Conservation (phyloP, 2,797 vertebrate species). For the Spinus olivaceus region DNA sequence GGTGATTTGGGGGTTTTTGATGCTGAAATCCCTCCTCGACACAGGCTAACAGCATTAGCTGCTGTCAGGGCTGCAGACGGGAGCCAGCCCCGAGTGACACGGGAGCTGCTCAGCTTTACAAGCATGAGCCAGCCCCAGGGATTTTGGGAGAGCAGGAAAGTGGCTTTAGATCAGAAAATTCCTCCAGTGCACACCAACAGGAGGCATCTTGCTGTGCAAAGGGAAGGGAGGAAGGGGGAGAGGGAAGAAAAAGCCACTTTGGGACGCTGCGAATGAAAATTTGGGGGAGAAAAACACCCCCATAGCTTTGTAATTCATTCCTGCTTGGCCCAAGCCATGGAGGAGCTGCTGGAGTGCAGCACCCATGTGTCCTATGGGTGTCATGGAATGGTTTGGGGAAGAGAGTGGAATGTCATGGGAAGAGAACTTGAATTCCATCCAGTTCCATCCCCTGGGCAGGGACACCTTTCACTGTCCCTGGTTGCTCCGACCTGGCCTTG, state of each 20-base stretch:
- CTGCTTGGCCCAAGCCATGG: fast-evolving
- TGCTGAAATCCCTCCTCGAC: conserved; percentile 12
- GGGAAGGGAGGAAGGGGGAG: background rate
- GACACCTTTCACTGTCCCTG: background rate
- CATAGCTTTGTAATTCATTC: fast-evolving
- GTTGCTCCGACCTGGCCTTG: fast-evolving
- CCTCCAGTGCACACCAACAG: background rate
- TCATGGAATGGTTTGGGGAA: background rate
- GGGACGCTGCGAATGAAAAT: background rate
- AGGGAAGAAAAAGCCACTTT: background rate
- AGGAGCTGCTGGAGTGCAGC: fast-evolving
- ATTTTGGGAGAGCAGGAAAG: conserved; percentile 6
- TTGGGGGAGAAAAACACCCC: fast-evolving
- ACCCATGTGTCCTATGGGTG: fast-evolving
- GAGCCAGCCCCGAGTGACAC: conserved; percentile 8
- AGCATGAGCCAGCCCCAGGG: background rate
- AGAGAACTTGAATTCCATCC: background rate
- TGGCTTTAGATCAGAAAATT: background rate
- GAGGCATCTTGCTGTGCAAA: fast-evolving
- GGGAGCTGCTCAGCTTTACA: background rate
- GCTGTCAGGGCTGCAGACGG: conserved; percentile 26
- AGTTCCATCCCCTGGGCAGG: background rate
- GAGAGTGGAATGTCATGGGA: background rate
- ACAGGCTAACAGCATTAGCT: conserved; percentile 42
- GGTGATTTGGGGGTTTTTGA: background rate